Evolutionary conservation across 2,113 vertebrate genomes (phyloP).

Genomic region (Polypterus senegalus): DNA sequence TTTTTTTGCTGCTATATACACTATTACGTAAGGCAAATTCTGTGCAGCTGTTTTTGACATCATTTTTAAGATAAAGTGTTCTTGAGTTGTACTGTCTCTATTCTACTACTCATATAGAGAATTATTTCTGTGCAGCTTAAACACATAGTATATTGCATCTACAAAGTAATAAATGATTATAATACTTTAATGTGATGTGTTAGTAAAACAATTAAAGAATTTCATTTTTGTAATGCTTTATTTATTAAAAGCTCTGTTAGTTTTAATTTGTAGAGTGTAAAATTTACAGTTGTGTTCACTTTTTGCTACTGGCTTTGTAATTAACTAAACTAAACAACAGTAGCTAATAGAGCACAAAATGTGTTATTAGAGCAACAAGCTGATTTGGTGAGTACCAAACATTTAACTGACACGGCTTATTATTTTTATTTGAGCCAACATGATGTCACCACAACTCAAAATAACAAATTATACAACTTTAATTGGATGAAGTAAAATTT

Average conservation of each 20-base stretch:
- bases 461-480: no score
- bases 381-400: conserved; percentile 5
- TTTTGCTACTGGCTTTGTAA: neutral
- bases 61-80: neutral
- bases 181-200: neutral
- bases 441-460: no score
- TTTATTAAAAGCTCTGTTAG: conserved; percentile 1
- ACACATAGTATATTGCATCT: neutral
- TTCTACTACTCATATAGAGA: neutral
- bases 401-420: no score
- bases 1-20: no score
- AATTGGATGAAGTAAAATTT: no score
- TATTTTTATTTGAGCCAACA: no score
- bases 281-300: neutral
- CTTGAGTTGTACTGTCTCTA: neutral
- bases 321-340: neutral
- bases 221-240: neutral
- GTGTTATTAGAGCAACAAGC: conserved; percentile 5
- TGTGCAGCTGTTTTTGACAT: neutral
- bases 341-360: conserved; percentile 1
- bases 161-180: conserved; percentile 1
- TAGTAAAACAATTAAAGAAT: neutral
- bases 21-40: no score
- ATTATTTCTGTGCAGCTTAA: conserved; percentile 3
- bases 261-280: neutral